Evolutionary conservation across 2,888 invertebrate genomes (phyloP).

Genomic region (Drosophila macrospina): DNA sequence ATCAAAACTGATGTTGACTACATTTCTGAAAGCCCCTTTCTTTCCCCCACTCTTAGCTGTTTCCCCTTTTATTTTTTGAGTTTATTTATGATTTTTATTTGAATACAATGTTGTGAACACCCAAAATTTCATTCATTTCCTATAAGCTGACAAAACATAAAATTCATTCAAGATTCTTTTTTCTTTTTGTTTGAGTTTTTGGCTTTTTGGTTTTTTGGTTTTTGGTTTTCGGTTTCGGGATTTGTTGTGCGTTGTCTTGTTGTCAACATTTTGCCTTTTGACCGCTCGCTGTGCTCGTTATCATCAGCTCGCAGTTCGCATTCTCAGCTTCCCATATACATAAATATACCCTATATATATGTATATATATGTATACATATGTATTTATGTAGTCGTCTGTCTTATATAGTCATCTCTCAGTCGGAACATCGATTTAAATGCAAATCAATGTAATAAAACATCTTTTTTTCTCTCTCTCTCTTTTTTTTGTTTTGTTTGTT

Average conservation of each 20-base stretch:
- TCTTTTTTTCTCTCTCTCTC: conserved; percentile 40
- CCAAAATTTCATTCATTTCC: conserved; percentile 41
- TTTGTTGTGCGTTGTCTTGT: conserved; percentile 45
- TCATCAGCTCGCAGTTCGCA: conserved; percentile 55
- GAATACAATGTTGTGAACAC: conserved; percentile 54
- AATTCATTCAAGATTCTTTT: conserved; percentile 54
- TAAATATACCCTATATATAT: conserved; percentile 1
- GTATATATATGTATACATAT: neutral
- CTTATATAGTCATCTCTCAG: conserved; percentile 45
- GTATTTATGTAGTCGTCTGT: conserved; percentile 19
- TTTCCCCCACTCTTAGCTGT: neutral
- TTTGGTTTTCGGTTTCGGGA: conserved; percentile 34
- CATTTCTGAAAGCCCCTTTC: neutral
- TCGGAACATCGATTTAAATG: conserved; percentile 81
- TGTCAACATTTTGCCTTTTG: conserved; percentile 67
- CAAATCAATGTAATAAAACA: conserved; percentile 84
- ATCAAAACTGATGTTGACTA: conserved; percentile 3
- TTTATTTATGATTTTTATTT: conserved; percentile 83
- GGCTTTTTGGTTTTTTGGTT: conserved; percentile 29
- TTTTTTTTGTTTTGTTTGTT: conserved; percentile 9
- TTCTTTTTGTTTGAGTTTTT: conserved; percentile 33
- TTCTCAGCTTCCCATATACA: conserved; percentile 4
- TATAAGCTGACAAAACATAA: conserved; percentile 25
- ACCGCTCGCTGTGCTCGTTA: conserved; percentile 75
- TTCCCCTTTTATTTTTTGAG: too few relatives aligned